These are phyloP conservation scores for Rhabdomys dilectus DNA, from an alignment of 2,113 vertebrate genomes.

Conservation along the genomic window DNA sequence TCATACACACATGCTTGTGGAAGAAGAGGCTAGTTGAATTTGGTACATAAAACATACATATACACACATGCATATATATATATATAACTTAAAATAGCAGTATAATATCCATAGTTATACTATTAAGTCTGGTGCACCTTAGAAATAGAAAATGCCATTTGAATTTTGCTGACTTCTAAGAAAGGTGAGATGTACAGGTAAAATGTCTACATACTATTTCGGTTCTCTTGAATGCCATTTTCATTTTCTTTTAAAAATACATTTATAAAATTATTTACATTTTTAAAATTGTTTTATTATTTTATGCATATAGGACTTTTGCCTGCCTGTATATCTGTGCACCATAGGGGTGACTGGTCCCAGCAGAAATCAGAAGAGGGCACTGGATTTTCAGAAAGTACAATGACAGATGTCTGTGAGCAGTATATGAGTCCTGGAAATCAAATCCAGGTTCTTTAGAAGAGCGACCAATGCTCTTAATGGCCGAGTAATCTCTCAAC, in stretches of 20 bases:
- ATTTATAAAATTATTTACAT: not conserved
- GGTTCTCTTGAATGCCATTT: not conserved
- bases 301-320: not conserved
- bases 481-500: not conserved
- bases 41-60: not conserved
- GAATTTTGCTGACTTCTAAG: not conserved
- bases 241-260: not conserved
- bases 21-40: too few relatives aligned
- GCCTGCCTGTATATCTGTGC: not conserved
- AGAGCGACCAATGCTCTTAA: not conserved
- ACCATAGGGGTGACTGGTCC: not conserved
- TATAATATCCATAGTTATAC: not conserved
- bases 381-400: not conserved
- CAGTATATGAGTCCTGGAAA: not conserved
- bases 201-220: not conserved
- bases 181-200: not conserved
- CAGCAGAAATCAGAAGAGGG: too few relatives aligned
- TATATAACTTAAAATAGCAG: not conserved
- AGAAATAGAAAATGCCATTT: not conserved
- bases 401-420: not conserved
- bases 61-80: not conserved
- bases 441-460: not conserved
- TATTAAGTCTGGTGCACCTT: not conserved
- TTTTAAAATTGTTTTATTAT: not conserved
- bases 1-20: too few relatives aligned